Percentiles rank a stretch among this genome's conserved stretches.
Conservation (phyloP, 2,888 invertebrate species). For the Eupithecia exiguata region DNA sequence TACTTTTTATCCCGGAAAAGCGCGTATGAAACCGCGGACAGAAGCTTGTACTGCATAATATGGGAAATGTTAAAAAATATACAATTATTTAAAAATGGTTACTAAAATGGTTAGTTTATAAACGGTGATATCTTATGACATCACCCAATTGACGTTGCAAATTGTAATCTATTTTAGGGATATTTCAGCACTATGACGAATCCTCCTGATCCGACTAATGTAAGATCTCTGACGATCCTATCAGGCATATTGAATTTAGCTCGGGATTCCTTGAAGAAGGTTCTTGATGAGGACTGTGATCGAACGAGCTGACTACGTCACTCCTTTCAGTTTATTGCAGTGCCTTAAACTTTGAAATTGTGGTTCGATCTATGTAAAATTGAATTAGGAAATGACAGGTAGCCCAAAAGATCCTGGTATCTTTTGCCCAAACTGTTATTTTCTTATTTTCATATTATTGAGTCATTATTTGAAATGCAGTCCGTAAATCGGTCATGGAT, state of each 20-base stretch:
- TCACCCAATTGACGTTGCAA: not conserved
- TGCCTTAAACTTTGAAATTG: not conserved
- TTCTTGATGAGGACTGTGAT: slow-evolving; percentile 19
- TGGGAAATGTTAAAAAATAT: too few relatives aligned
- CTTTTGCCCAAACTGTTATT: too few relatives aligned
- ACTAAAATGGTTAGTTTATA: not conserved
- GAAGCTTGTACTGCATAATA: too few relatives aligned
- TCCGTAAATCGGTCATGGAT: not conserved
- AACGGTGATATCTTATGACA: not conserved
- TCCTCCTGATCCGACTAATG: not conserved
- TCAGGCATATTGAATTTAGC: slow-evolving; percentile 16
- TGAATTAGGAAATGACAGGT: not conserved
- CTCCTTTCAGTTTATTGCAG: not conserved
- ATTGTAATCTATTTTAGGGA: not conserved
- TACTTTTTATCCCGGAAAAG: too few relatives aligned
- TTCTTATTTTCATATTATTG: too few relatives aligned
- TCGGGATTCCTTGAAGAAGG: slow-evolving; percentile 11
- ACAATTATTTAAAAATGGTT: too few relatives aligned
- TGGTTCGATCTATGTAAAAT: not conserved
- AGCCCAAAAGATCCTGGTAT: not conserved
- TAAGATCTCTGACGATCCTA: slow-evolving; percentile 2
- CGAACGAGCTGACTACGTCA: slow-evolving; percentile 20
- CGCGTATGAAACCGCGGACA: too few relatives aligned
- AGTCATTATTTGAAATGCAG: not conserved
- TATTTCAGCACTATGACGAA: not conserved